phyloP scores from a whole-genome alignment of 2,113 vertebrate genomes.

The Halichoeres trimaculatus region DNA sequence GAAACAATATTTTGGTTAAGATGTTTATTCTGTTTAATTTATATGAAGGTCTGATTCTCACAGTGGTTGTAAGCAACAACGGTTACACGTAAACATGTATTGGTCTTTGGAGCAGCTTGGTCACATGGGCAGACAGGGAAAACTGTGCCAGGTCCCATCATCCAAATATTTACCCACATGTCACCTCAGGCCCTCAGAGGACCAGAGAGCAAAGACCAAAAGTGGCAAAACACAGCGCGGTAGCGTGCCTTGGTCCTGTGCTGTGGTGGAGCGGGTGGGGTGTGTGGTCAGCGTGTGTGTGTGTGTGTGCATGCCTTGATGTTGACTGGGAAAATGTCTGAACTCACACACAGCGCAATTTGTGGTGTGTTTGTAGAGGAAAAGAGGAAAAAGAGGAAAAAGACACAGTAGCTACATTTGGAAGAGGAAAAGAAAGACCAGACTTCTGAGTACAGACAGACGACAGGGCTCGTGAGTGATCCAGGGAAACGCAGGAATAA shows the following conservation, averaged over 20 bases:
- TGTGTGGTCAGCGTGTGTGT: slow-evolving; percentile 58
- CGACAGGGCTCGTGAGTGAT: too few species aligned
- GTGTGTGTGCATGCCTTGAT: slow-evolving; percentile 48
- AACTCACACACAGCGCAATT: slow-evolving; percentile 4
- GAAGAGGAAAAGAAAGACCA: neutral
- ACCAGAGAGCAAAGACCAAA: slow-evolving; percentile 31
- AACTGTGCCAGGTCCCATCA: slow-evolving; percentile 11
- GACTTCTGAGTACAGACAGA: too few species aligned
- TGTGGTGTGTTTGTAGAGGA: slow-evolving; percentile 5
- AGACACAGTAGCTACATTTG: neutral
- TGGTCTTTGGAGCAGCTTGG: neutral
- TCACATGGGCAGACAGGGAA: neutral
- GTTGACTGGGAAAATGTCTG: slow-evolving; percentile 19
- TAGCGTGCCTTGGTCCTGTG: slow-evolving; percentile 27
- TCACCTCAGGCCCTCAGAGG: slow-evolving; percentile 45
- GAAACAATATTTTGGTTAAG: too few species aligned
- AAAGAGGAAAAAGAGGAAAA: neutral
- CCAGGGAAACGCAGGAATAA: too few species aligned
- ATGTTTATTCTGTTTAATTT: too few species aligned
- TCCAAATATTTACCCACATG: slow-evolving; percentile 58
- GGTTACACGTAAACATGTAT: neutral
- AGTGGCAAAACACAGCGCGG: slow-evolving; percentile 54
- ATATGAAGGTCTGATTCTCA: neutral
- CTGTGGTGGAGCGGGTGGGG: slow-evolving; percentile 28
- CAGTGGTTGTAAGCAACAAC: neutral